Evolutionary conservation across 2,797 vertebrate genomes (phyloP), one percentile per base, ranked within the genome.

Genomic region (Acanthopagrus latus): DNA sequence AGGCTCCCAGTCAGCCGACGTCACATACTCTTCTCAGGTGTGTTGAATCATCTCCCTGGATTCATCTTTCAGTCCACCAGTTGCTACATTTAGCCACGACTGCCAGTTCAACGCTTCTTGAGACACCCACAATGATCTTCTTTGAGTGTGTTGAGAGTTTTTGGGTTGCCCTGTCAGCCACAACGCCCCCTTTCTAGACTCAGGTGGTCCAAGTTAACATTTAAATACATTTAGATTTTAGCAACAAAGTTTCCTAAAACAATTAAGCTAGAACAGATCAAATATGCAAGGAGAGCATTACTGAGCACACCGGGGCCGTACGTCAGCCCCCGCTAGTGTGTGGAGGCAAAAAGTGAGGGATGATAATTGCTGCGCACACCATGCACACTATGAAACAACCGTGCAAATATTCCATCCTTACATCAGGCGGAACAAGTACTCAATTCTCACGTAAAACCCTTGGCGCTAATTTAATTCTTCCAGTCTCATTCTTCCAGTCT

Each of bases 331-430:
- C 0, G 16, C 47, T 55, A 64, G 56, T 66, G 56, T 66, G 59
- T 73, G 60, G 12, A 62, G 58, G 54, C 41, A 27, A 76, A 62
- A 57, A 44, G 48, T 58, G 18, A 70, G 47, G 57, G 60, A 62
- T 46, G 16, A 23, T 57, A 54, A 46, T 9, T 29, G 16, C 33
- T 70, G 2, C 23, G n/a, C 51, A 76, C 21, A 4, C 13, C 23
- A 38, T 65, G 23, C 23, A 54, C 8, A 50, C 46, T 21, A 50
- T 33, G 13, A 71, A 71, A 27, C 27, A 4, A 23, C 50, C 4
- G 13, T 33, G 48, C 41, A 58, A 64, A 79, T 50, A 63, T 33
- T 82, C 50, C 12, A 71, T 66, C 20, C 4, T 38, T 23, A 51
- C 23, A 38, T 18, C 50, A 51, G 18, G 44, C n/a, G 72, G 14